phyloP scores from a whole-genome alignment of 1,140 invertebrate genomes.

The Philaenus spumarius region DNA sequence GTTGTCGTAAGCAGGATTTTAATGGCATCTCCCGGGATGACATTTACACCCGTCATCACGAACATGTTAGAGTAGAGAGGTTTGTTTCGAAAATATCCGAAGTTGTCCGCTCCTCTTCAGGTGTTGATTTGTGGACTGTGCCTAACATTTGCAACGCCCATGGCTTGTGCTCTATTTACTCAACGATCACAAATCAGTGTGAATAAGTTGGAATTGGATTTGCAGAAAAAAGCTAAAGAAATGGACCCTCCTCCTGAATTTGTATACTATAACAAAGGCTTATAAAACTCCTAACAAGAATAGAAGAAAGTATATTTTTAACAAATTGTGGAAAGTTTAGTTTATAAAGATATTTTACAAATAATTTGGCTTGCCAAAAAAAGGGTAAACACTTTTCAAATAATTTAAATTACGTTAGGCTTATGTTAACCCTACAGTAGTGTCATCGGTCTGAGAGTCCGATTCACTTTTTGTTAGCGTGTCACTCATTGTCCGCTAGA shows the following conservation, averaged over 20 bases:
- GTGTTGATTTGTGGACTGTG: constrained; percentile 63
- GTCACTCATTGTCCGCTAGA: too few species aligned
- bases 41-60: constrained; percentile 60
- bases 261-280: constrained; percentile 27
- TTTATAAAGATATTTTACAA: too few species aligned
- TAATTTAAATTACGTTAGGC: too few species aligned
- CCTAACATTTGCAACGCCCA: constrained; percentile 73
- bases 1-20: constrained; percentile 77
- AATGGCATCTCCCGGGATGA: constrained; percentile 90
- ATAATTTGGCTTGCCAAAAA: too few species aligned
- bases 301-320: too few species aligned
- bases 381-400: too few species aligned
- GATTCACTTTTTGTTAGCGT: too few species aligned
- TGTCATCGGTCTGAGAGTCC: too few species aligned
- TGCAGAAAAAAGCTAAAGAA: constrained; percentile 5
- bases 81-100: constrained; percentile 45
- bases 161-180: constrained; percentile 73
- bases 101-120: constrained; percentile 54
- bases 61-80: constrained; percentile 54
- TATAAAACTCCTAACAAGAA: constrained; percentile 14
- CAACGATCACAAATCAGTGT: constrained; percentile 52
- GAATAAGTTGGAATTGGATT: constrained; percentile 41
- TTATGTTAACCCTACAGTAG: too few species aligned
- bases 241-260: neutral
- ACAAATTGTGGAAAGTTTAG: too few species aligned